A percentile compares a stretch with the other conserved stretches of the same genome.
These are phyloP conservation scores for Acanthosepion pharaonis DNA, from an alignment of 2,888 invertebrate species.

Conservation along the genomic window DNA sequence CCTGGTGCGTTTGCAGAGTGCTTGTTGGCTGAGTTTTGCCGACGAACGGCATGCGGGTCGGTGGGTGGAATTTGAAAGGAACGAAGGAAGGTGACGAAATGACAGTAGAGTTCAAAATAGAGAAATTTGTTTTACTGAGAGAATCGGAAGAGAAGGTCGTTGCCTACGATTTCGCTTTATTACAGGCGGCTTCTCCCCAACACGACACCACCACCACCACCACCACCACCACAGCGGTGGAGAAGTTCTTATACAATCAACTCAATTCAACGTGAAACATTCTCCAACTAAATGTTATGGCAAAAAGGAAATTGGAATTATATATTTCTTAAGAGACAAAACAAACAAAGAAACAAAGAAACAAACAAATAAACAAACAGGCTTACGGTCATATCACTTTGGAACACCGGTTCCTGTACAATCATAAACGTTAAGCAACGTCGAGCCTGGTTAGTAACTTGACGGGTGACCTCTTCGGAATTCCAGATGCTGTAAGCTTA, in stretches of 20 bases:
- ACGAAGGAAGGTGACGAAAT: background rate
- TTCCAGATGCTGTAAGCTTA: too few species aligned
- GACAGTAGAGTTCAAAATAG: background rate
- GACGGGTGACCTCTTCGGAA: too few species aligned
- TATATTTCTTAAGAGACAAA: background rate
- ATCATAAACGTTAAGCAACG: too few species aligned
- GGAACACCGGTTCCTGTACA: too few species aligned
- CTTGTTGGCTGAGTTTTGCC: background rate
- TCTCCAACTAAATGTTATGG: background rate
- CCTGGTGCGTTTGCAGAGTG: background rate
- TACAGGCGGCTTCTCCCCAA: background rate
- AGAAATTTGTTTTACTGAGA: background rate
- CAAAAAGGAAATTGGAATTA: background rate
- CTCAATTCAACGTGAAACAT: background rate
- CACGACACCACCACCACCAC: too few species aligned
- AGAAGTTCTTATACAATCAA: background rate
- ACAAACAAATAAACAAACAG: too few species aligned
- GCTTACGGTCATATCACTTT: too few species aligned
- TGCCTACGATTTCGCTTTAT: background rate
- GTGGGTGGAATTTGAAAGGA: background rate
- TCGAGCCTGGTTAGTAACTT: too few species aligned
- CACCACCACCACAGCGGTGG: accelerated
- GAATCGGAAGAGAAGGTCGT: background rate
- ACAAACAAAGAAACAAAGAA: too few species aligned
- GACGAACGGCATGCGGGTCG: background rate